These are phyloP conservation scores for Euschistus heros DNA, from an alignment of 1,140 invertebrate species.

Conservation along the genomic window DNA sequence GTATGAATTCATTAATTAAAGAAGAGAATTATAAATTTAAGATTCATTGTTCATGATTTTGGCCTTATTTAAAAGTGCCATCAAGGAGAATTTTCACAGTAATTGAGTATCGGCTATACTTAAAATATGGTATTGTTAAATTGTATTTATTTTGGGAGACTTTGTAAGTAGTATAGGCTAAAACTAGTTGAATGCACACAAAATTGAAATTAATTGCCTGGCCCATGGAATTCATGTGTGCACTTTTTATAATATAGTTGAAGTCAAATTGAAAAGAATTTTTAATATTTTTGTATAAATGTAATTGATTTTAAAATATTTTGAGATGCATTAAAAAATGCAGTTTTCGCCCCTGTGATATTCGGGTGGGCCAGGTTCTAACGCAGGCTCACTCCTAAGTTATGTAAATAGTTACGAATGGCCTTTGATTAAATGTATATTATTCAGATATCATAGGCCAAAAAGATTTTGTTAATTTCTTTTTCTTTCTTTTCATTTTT, in stretches of 20 bases:
- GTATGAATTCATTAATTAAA: no score
- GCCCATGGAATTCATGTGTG: conserved; percentile 25
- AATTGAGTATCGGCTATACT: background rate
- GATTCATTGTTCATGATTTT: background rate
- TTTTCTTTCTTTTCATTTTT: background rate
- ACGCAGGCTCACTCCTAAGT: conserved; percentile 24
- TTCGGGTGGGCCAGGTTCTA: conserved; percentile 25
- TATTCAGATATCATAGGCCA: background rate
- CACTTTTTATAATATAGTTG: conserved; percentile 20
- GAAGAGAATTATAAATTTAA: background rate
- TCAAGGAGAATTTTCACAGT: conserved; percentile 18
- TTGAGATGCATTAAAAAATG: conserved; percentile 9
- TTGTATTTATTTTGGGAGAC: conserved; percentile 11
- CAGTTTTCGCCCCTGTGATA: conserved; percentile 22
- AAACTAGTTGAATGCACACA: conserved; percentile 19
- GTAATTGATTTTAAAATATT: conserved; percentile 18
- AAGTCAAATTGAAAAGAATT: conserved; percentile 16
- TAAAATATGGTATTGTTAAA: conserved; percentile 2
- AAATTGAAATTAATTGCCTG: conserved; percentile 17
- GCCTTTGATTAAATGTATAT: background rate
- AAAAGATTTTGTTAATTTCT: background rate
- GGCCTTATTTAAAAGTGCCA: conserved; percentile 1
- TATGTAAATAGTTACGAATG: conserved; percentile 8
- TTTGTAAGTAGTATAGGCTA: conserved; percentile 10
- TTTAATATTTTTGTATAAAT: conserved; percentile 23